Evolutionary conservation across 2,113 vertebrate genomes (phyloP), one percentile per base, ranked within the genome.

Genomic region (Scomber scombrus): DNA sequence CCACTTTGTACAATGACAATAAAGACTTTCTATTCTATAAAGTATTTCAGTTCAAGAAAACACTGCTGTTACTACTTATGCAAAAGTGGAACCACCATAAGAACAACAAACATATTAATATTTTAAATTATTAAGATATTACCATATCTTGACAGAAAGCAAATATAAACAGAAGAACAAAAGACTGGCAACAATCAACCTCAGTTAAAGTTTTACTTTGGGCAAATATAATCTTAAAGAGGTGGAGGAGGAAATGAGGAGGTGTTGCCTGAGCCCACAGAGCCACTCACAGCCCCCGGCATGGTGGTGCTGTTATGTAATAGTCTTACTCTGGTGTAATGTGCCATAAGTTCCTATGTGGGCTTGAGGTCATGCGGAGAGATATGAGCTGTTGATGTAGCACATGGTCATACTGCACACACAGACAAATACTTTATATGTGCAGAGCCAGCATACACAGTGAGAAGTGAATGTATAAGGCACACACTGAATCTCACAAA

Each of bases 271-370:
- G 43, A 71, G 18, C 21, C 23, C 61, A 71, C 46, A 71, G 16
- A 78, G 60, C 21, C 43, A 14, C 58, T 51, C 34, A 26, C 23
- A 52, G 11, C 57, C 58, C 62, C 40, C 71, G 43, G 58, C 40
- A 78, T 47, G n/a, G 12, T n/a, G 49, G 54, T 60, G 21, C 40
- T 72, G 40, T 89, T 91, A 87, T 62, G 65, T 77, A 90, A 90
- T 18, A 15, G 3, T 2, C 45, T 57, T 47, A 34, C 63, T 76
- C 57, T 69, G 77, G 47, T 77, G 63, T 55, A 84, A 75, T 50
- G 52, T 74, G 54, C 49, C 57, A 55, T 54, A 75, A 56, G 75
- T 71, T 71, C 51, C 15, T 26, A 21, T 18, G 63, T 80, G 64
- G 73, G 57, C 74, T 78, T 73, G 11, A 66, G 57, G 68, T 65